Base-by-base conservation (phyloP, 2,888 invertebrate species). In the Nomada flava region DNA sequence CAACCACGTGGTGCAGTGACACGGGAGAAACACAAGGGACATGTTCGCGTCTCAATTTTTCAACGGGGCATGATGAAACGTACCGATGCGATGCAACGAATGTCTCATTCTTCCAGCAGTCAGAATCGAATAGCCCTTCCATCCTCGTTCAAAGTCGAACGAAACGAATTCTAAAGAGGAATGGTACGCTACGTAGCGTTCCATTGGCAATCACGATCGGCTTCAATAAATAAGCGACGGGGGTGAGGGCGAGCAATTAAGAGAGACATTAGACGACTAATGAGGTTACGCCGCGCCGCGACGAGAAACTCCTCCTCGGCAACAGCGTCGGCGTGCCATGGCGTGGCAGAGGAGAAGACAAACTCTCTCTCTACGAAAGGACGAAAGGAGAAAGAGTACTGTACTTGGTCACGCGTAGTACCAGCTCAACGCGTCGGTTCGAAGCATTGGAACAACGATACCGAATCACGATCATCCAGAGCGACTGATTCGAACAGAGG, bases 251-350 rank as follows among this genome's bases (percentile, higher is more conserved):
- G 89, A 85, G 90, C 91, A 92, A 92, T 92, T 92, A 92, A 92
- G 92, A 91, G 89, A 91, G 91, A 92, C 92, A 91, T 92, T 92
- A 92, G 90, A 82, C 90, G 90, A 91, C 91, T 92, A 92, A 92
- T 92, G 92, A 92, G 91, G 88, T 91, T 91, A 90, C 92, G 89
- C 89, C 82, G 79, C 92, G 89, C 89, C 82, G 79, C 76, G 80
- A 82, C 88, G 71, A 84, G 77, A 52, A 36, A 73, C 84, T 79
- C 79, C 80, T 79, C 75, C 75, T 79, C 70, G 77, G 79, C 59
- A 82, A 82, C 78, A 80, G 77, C 68, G 77, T 73, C 79, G 77
- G 65, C 80, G 71, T 83, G 79, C 74, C 63, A n/a, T 47, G 75
- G 76, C 83, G 59, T 68, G 85, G 74, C 74, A 11, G 20, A 53